Evolutionary conservation across 2,113 vertebrate species (phyloP), one percentile per base, ranked within the genome.

Genomic region (Zapornia atra): DNA sequence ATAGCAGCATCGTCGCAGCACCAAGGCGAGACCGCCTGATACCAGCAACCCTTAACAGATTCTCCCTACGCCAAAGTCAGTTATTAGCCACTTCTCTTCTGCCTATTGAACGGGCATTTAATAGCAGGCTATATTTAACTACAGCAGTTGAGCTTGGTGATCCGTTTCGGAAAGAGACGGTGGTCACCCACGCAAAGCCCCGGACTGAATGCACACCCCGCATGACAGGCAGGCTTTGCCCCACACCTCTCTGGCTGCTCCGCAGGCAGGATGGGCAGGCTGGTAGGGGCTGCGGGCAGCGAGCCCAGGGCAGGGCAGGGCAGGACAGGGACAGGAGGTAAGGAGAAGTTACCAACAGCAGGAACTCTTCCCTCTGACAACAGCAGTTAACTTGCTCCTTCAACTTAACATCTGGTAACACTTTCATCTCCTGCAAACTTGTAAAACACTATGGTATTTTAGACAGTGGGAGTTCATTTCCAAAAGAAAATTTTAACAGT

Each of bases 401-500:
- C 96, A 95, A 96, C 96, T 93, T 91, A 92, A 97, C 98, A 98
- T 98, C 97, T 98, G 97, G 96, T 90, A 98, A 92, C 96, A 95
- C 97, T 98, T 98, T 98, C 96, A 97, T 97, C 97, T 98, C 97
- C 95, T 95, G 94, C 95, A 97, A 97, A 97, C 97, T 96, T 97
- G 94, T 97, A 97, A 98, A 98, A 97, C 51, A 71, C 97, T 98
- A 96, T 40, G 94, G 94, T 95, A 75, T 90, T 97, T 97, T 71
- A 97, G 97, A 97, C 94, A 93, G 96, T 88, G 84, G 96, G 96
- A 97, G 92, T 92, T 96, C 42, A 38, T 94, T 97, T 97, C 96
- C 96, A 97, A 91, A 95, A 96, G 95, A 97, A 19, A 92, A 94
- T 92, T 95, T 97, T 96, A 97, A 95, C 95, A 97, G 95, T 96